Conservation (phyloP, 2,888 invertebrate species). For the Tetanocera ferruginea region DNA sequence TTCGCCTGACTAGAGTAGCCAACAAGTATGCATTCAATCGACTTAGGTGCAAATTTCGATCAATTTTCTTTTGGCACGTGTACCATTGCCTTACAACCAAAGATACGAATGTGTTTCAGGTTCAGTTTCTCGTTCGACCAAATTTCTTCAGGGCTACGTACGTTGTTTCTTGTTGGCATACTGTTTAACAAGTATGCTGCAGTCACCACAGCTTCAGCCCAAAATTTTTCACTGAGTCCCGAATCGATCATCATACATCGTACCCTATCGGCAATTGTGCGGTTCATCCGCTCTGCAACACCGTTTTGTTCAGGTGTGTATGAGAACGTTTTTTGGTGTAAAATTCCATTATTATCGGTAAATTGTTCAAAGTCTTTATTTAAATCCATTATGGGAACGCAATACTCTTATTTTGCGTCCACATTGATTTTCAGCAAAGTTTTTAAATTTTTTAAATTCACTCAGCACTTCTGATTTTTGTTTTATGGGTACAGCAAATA, state of each 20-base stretch:
- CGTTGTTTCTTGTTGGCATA: constrained; percentile 41
- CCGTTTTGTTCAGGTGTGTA: constrained; percentile 43
- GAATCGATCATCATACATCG: constrained; percentile 50
- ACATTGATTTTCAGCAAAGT: no score
- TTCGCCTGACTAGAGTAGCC: constrained; percentile 45
- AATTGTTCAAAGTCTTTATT: constrained; percentile 37
- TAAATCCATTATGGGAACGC: no score
- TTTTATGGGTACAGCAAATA: constrained; percentile 43
- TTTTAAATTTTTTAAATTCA: no score
- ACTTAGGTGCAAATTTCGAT: constrained; percentile 44
- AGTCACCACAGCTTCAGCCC: constrained; percentile 45
- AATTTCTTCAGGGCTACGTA: constrained; percentile 45
- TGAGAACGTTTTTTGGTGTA: constrained; percentile 41
- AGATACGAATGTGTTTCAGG: constrained; percentile 43
- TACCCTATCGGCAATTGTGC: constrained; percentile 48
- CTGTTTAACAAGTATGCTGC: constrained; percentile 46
- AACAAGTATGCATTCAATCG: constrained; percentile 46
- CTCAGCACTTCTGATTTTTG: no score
- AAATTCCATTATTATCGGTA: constrained; percentile 21
- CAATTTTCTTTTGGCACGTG: constrained; percentile 46
- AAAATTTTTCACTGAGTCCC: constrained; percentile 43
- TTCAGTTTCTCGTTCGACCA: constrained; percentile 43
- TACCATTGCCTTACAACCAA: constrained; percentile 47
- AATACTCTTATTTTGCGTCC: no score
- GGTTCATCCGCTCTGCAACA: constrained; percentile 48